Percentiles rank a stretch among this genome's conserved stretches.
Evolutionary conservation across 2,113 vertebrate genomes (phyloP).

Genomic region (Athene cunicularia): DNA sequence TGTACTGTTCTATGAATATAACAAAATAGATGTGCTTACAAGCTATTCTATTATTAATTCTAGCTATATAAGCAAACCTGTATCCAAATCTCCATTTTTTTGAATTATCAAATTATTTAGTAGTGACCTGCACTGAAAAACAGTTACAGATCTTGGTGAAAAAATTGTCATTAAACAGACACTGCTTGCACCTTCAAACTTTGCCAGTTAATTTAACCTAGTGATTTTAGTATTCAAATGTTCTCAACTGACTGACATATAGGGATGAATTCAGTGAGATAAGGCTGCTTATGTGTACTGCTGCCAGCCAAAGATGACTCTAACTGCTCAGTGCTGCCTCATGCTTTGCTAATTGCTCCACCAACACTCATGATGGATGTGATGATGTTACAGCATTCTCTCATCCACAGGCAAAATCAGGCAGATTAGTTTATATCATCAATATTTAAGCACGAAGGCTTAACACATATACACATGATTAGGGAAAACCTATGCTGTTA

Average conservation of each 20-base stretch:
- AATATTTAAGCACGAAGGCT: neutral
- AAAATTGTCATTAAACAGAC: neutral
- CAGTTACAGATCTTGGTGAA: neutral
- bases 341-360: neutral
- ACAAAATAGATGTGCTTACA: accelerated
- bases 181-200: neutral
- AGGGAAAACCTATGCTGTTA: neutral
- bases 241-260: neutral
- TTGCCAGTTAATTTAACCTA: neutral
- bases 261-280: conserved; percentile 25
- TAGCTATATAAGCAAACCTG: neutral
- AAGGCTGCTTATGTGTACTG: neutral
- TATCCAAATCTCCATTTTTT: neutral
- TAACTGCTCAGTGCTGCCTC: neutral
- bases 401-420: neutral
- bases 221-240: neutral
- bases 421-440: neutral
- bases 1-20: neutral
- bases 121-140: neutral
- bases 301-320: neutral
- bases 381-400: neutral
- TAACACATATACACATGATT: neutral
- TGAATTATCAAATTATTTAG: neutral
- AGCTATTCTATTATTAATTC: neutral
- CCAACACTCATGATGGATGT: neutral